Conservation (phyloP, 2,797 vertebrate species). For the Sylvia borin region DNA sequence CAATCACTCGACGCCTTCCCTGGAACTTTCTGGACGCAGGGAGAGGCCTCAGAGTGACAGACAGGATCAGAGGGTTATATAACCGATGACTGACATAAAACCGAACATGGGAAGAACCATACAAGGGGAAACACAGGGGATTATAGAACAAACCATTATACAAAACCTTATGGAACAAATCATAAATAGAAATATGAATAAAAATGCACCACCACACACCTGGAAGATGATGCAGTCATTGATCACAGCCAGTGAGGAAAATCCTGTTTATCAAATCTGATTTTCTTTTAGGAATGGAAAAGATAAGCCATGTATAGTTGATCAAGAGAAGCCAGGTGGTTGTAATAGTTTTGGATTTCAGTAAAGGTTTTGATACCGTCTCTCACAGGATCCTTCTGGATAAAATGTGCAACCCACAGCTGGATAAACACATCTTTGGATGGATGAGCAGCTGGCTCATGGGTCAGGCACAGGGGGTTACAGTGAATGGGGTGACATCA, state of each 20-base stretch:
- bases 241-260: background rate
- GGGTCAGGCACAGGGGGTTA: fast-evolving
- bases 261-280: background rate
- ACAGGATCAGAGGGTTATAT: too few species aligned
- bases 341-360: background rate
- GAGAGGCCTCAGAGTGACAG: too few species aligned
- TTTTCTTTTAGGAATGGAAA: background rate
- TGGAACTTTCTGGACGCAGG: too few species aligned
- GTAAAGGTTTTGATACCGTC: background rate
- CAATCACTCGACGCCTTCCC: too few species aligned
- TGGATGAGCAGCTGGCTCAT: background rate
- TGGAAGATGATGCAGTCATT: background rate
- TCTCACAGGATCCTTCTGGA: background rate
- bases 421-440: too few species aligned
- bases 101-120: too few species aligned
- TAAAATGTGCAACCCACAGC: background rate
- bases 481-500: background rate
- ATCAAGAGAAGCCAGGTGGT: background rate
- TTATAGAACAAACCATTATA: too few species aligned
- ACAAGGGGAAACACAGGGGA: too few species aligned
- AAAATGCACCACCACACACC: too few species aligned
- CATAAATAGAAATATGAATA: too few species aligned
- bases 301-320: background rate
- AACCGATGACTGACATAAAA: too few species aligned
- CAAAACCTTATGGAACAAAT: too few species aligned